These are phyloP conservation scores for Rhopalosiphum nymphaeae DNA, from an alignment of 2,888 invertebrate genomes.

Conservation along the genomic window DNA sequence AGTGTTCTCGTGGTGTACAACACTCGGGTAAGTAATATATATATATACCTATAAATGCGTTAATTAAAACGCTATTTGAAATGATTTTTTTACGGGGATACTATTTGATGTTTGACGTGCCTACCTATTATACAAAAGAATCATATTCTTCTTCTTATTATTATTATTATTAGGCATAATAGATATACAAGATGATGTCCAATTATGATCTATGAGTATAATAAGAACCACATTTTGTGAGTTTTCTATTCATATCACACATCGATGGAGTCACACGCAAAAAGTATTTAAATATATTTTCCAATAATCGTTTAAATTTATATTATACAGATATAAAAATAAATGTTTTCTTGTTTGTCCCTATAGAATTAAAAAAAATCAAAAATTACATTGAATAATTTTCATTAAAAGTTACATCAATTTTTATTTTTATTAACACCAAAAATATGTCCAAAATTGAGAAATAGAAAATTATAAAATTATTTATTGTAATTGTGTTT, in stretches of 20 bases:
- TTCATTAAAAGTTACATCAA: neutral
- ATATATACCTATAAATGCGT: neutral
- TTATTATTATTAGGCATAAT: neutral
- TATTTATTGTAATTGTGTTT: neutral
- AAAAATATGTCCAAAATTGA: neutral
- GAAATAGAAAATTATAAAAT: neutral
- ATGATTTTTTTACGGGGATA: neutral
- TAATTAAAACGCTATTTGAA: slow-evolving; percentile 2
- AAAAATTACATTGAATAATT: neutral
- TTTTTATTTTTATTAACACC: too few species aligned
- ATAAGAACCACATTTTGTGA: neutral
- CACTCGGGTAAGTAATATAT: neutral
- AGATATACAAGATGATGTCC: neutral
- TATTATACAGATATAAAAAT: neutral
- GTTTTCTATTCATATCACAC: neutral
- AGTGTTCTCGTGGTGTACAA: neutral
- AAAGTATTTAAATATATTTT: neutral
- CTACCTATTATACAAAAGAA: neutral
- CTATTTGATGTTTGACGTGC: neutral
- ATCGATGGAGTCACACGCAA: neutral
- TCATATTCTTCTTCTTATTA: neutral
- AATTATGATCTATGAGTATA: neutral
- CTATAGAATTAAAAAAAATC: neutral
- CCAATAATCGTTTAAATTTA: neutral
- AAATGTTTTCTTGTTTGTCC: neutral